Evolutionary conservation across 2,113 vertebrate genomes (phyloP).

Genomic region (Indri indri): DNA sequence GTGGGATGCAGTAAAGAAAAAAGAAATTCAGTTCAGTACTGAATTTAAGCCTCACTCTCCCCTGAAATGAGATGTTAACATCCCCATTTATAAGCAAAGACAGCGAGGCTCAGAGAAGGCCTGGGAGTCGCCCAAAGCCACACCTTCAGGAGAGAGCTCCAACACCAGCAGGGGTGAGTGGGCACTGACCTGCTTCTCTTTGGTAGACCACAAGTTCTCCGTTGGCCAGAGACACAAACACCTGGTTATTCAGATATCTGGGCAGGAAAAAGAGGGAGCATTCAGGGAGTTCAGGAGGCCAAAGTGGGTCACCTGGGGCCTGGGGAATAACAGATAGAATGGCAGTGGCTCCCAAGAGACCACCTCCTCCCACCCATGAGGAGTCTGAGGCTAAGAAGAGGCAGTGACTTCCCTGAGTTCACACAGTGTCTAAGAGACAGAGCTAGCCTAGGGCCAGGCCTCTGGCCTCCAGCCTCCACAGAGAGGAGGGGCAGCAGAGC

Average conservation of each 20-base stretch:
- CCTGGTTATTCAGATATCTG: constrained; percentile 97
- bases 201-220: constrained; percentile 97
- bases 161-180: neutral
- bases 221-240: constrained; percentile 96
- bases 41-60: neutral
- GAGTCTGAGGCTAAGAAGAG: neutral
- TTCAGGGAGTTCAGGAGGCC: neutral
- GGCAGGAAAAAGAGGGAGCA: neutral
- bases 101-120: neutral
- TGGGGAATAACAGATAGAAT: neutral
- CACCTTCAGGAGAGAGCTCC: neutral
- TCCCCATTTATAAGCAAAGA: neutral
- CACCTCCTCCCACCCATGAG: neutral
- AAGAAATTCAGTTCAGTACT: neutral
- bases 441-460: neutral
- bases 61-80: neutral
- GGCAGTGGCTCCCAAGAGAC: neutral
- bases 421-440: neutral
- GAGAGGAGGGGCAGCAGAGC: neutral
- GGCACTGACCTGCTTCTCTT: constrained; percentile 93
- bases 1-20: constrained; percentile 6
- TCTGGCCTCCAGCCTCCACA: neutral
- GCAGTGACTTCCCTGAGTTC: neutral
- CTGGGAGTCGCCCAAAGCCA: neutral
- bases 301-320: neutral